Percentiles rank a stretch among this genome's conserved stretches.
Evolutionary conservation across 2,113 vertebrate species (phyloP).

Genomic region (Eonycteris spelaea): DNA sequence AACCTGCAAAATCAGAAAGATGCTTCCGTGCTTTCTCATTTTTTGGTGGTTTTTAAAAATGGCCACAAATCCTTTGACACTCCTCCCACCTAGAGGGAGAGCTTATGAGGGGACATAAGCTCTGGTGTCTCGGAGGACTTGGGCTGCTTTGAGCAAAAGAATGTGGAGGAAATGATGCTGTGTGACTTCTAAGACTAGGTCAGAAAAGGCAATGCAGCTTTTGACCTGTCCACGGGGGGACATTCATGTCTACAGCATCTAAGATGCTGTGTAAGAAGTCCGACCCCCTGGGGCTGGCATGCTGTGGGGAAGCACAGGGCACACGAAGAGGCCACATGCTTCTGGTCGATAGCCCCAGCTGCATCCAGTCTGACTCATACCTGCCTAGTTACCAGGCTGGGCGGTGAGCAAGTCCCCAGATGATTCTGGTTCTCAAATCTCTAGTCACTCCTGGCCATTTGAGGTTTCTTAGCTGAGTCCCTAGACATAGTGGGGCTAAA

Average conservation of each 20-base stretch:
- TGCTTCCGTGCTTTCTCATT: not conserved
- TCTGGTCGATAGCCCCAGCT: accelerated
- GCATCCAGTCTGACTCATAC: not conserved
- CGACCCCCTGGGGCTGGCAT: not conserved
- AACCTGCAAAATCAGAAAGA: not conserved
- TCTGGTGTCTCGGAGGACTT: not conserved
- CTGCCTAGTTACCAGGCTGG: not conserved
- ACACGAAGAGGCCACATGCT: accelerated
- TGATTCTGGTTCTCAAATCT: not conserved
- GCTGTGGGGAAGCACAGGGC: not conserved
- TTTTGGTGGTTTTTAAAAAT: not conserved
- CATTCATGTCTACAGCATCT: accelerated
- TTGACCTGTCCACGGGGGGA: not conserved
- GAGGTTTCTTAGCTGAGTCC: not conserved
- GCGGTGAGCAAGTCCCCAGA: not conserved
- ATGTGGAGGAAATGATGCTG: not conserved
- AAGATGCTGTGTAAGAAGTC: not conserved
- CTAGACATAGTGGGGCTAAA: not conserved
- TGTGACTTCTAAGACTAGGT: not conserved
- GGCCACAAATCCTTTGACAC: not conserved
- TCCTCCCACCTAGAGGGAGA: not conserved
- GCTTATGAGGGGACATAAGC: too few species aligned
- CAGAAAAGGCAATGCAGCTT: not conserved
- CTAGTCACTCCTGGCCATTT: not conserved
- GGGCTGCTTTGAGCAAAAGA: not conserved